Evolutionary conservation across 2,888 invertebrate species (phyloP), one percentile per base, ranked within the genome.

Genomic region (Drosophila gaucha): DNA sequence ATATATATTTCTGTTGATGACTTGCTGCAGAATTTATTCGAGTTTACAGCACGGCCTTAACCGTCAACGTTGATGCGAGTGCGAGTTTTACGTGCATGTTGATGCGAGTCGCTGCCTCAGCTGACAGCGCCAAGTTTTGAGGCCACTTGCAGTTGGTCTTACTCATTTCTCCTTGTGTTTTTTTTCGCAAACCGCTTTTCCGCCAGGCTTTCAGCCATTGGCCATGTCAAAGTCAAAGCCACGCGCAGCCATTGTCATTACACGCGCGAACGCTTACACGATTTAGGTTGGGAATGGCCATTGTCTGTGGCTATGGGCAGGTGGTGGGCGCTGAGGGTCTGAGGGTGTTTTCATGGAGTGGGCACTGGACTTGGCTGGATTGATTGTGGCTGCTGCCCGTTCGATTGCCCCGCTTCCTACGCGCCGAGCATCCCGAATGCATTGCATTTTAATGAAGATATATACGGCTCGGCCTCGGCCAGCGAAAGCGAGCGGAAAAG

Each of bases 371-470:
- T 43, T 55, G 22, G 46, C 50, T 46, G 59, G 67, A 55, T 60
- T 50, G 63, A 43, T 62, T 62, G 52, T 38, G 59, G 62, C 30
- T 31, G 43, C 33, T 18, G 16, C 31, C 28, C 35, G 57, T 67
- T 77, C 72, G 62, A 68, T 72, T 77, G 77, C 36, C 49, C 6
- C 36, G 26, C 56, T 52, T 52, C 28, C 59, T n/a, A 38, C 43
- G 39, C 59, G 50, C 73, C 58, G 67, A 55, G 66, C 36, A 18
- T 55, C 65, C 72, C 68, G 75, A 70, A 72, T 73, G 78, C 85
- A 85, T 74, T 82, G 88, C 79, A 88, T 88, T 87, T 87, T 83
- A 83, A 83, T 83, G 88, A 88, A 83, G 88, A 86, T 78, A 67
- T 78, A 67, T 73, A 87, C 75, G 66, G 52, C 56, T 49, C 44